A percentile compares a stretch with the other conserved stretches of the same genome.
phyloP scores from a whole-genome alignment of 2,113 vertebrate genomes.

The Dendropsophus ebraccatus region DNA sequence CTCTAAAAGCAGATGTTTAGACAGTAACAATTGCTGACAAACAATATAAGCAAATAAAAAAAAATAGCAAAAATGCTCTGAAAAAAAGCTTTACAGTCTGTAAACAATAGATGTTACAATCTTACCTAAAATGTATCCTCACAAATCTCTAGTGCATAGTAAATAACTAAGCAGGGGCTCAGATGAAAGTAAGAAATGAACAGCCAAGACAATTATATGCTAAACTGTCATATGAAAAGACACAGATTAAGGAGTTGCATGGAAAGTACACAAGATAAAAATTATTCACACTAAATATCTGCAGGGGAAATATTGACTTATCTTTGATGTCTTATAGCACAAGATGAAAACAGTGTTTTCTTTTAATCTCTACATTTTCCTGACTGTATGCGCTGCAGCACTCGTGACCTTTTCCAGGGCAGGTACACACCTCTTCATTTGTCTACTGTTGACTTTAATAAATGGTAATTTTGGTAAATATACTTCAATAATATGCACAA shows the following conservation, averaged over 20 bases:
- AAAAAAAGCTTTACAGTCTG: background rate
- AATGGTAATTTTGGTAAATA: background rate
- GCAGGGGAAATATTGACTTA: constrained; percentile 15
- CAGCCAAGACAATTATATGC: background rate
- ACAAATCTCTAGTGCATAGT: background rate
- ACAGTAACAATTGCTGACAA: background rate
- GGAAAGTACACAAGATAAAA: constrained; percentile 28
- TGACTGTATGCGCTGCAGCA: too few relatives aligned
- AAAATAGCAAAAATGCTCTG: too few relatives aligned
- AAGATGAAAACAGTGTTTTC: background rate
- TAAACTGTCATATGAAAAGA: background rate
- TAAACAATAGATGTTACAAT: background rate
- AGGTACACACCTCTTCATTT: background rate
- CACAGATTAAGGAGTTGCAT: background rate
- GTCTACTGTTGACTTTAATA: background rate
- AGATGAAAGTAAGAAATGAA: background rate
- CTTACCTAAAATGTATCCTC: background rate
- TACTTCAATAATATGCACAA: background rate
- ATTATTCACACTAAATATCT: constrained; percentile 35
- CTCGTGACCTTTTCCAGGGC: background rate
- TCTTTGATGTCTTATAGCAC: background rate
- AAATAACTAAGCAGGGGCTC: background rate
- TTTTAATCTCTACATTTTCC: background rate
- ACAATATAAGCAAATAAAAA: too few relatives aligned
- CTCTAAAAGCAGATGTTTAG: background rate